Evolutionary conservation across 2,797 vertebrate genomes (phyloP), one percentile per base, ranked within the genome.

Genomic region (Pygocentrus nattereri): DNA sequence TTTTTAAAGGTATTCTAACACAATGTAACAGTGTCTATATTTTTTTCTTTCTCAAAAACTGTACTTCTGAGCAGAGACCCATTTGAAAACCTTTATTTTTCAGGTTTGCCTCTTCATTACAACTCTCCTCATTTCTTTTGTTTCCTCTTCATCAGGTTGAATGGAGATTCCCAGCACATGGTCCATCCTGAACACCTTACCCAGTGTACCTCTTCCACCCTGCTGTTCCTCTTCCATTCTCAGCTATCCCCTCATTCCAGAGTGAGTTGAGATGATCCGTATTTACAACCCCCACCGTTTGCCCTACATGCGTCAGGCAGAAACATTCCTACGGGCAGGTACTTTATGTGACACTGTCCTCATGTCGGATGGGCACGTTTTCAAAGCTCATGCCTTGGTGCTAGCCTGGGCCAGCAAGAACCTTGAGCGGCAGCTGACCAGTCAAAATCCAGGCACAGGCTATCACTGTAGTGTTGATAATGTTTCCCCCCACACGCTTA

Each of bases 351-450:
- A 97, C 21, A 91, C 93, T 6, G 79, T 94, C 72, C 94, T 96
- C 84, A 93, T 85, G 0, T 94, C 94, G 2, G 93, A 92, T 25
- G 92, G 87, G 58, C 92, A 93, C 25, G 93, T 90, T 2, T 96
- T 96, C 87, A 88, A 87, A 44, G 95, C 93, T 12, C 96, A 96
- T 82, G 95, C 95, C 16, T 82, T 97, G 12, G 94, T 96, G 5
- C 85, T 97, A 44, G 95, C 95, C 41, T 95, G 95, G 62, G 93
- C 92, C 1, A 96, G 95, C 90, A 92, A 90, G 73, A 88, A 85
- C 56, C 90, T 96, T 68, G 93, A 91, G 5, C 88, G 87, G 47
- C 92, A 88, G 80, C 83, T 95, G 1, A 82, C 79, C 76, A 87
- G 76, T 1, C 84, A 81, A 47, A 85, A 83, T 15, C 4, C 4